Conservation (phyloP, 1,140 invertebrate genomes). For the Papilio xuthus region DNA sequence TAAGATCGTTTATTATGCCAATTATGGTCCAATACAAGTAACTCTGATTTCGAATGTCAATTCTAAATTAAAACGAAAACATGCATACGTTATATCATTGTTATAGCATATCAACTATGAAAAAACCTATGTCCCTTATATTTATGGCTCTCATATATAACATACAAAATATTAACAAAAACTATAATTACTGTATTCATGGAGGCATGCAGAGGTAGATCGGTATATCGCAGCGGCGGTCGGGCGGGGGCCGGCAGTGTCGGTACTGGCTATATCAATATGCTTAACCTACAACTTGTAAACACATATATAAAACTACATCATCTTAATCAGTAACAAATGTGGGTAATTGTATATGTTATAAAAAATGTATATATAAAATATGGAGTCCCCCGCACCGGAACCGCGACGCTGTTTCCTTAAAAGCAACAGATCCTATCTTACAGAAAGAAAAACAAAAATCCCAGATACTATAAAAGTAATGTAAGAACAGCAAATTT, state of each 20-base stretch:
- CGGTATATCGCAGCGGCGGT: constrained; percentile 60
- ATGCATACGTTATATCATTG: constrained; percentile 63
- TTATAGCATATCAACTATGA: constrained; percentile 63
- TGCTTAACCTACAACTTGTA: constrained; percentile 37
- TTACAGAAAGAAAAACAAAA: constrained; percentile 49
- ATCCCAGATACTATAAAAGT: constrained; percentile 53
- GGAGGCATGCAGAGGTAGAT: constrained; percentile 79
- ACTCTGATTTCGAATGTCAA: constrained; percentile 66
- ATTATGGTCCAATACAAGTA: constrained; percentile 65
- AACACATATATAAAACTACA: constrained; percentile 34
- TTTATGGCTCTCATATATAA: constrained; percentile 67
- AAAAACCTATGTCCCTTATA: constrained; percentile 71
- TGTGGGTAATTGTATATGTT: constrained; percentile 24
- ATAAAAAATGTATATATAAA: constrained; percentile 37
- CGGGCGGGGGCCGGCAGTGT: constrained; percentile 22
- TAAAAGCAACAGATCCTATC: constrained; percentile 56
- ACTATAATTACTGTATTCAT: constrained; percentile 72
- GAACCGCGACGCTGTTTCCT: constrained; percentile 36
- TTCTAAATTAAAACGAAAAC: constrained; percentile 66
- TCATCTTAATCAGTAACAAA: constrained; percentile 29
- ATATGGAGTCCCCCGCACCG: constrained; percentile 1
- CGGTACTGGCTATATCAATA: constrained; percentile 17
- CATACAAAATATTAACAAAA: constrained; percentile 76
- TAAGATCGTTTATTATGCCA: constrained; percentile 77
- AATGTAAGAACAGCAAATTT: constrained; percentile 56